A percentile compares a stretch with the other conserved stretches of the same genome.
phyloP scores from a whole-genome alignment of 2,888 invertebrate species.

The Protula sp. region DNA sequence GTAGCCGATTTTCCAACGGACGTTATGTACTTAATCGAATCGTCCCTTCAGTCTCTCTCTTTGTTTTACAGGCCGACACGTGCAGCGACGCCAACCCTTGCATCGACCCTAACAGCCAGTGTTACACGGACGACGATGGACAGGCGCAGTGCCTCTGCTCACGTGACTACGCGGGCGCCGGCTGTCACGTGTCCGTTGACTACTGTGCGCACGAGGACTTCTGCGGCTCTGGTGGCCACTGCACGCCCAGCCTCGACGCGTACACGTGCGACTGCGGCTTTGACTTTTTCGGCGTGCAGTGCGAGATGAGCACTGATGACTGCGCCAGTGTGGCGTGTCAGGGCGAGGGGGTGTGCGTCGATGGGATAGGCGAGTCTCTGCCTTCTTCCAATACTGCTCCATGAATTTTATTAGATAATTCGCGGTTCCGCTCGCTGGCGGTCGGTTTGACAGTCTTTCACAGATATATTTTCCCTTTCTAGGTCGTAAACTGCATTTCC shows the following conservation, averaged over 20 bases:
- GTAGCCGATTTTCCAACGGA: too few species aligned
- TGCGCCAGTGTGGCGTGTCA: not conserved
- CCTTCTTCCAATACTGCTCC: too few species aligned
- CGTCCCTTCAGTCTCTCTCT: not conserved
- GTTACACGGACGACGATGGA: not conserved
- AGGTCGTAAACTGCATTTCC: not conserved
- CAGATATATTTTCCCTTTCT: too few species aligned
- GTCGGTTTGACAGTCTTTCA: too few species aligned
- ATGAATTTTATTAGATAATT: too few species aligned
- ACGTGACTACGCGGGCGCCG: not conserved
- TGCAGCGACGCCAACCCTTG: not conserved
- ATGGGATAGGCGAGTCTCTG: not conserved
- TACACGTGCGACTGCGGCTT: constrained; percentile 26
- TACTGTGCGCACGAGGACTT: constrained; percentile 24
- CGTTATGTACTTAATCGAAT: too few species aligned
- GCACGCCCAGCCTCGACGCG: constrained; percentile 10
- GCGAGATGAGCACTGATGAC: not conserved
- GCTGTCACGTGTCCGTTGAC: not conserved
- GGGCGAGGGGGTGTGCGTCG: not conserved
- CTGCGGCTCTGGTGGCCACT: constrained; percentile 28
- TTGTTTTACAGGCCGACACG: not conserved
- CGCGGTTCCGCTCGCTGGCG: too few species aligned
- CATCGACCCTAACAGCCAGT: not conserved
- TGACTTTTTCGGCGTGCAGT: not conserved
- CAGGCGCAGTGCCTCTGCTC: not conserved